Base-by-base conservation (phyloP, 2,113 vertebrate species). In the Dunckerocampus dactyliophorus region DNA sequence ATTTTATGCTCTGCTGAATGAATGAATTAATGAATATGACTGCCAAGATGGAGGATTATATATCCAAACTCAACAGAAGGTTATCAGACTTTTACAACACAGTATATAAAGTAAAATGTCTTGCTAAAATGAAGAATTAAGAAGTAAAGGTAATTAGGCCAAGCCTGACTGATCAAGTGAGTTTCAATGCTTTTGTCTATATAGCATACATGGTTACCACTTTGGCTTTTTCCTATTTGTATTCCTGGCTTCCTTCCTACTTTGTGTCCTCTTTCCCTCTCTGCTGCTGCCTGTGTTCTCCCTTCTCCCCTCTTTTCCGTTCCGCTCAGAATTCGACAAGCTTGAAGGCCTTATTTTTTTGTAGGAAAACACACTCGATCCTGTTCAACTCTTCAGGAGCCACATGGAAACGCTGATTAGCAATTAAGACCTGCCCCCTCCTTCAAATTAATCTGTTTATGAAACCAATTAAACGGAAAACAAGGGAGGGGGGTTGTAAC, bases 381-480 rank as follows among this genome's bases (percentile, higher is more conserved):
- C 85, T 82, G 82, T 83, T 85, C 85, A 80, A 87, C 86, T 90
- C 82, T 87, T 90, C 84, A 84, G 71, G 78, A 86, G 87, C 82
- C 73, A 79, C 79, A 76, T 83, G 75, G 82, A 83, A 85, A 88
- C 69, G 72, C 79, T 75, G 87, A 90, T 90, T 88, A 89, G 85
- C 87, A 87, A 89, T 90, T 90, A 90, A 88, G 89, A 37, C 5
- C n/a, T 17, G 28, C 51, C 53, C 31, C 79, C 85, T 82, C 79
- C 80, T 85, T 80, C 86, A 89, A 88, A 90, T 85, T 89, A 90
- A 91, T 91, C 89, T 88, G 88, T 90, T 90, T 89, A 89, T 89
- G 85, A 87, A 91, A 88, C 86, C 85, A 89, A 90, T 90, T 90
- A 90, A 90, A 89, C 53, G 79, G 83, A 75, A 72, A 73, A 49